phyloP scores from a whole-genome alignment of 2,113 vertebrate species.

The Oxyura jamaicensis region DNA sequence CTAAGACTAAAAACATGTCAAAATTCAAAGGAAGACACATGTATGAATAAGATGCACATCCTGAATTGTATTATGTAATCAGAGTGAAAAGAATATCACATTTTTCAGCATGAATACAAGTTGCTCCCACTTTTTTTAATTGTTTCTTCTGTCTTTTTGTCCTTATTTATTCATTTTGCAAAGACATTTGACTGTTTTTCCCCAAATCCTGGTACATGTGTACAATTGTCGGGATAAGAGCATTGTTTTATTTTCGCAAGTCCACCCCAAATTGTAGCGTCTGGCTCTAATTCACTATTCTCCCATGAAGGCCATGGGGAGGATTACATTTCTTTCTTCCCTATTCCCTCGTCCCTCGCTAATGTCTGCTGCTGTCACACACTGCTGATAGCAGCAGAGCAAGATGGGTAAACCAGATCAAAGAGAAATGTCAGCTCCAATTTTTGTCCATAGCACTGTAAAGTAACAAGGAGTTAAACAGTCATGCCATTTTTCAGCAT shows the following conservation, averaged over 20 bases:
- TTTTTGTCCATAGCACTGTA: conserved; percentile 54
- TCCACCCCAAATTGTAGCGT: neutral
- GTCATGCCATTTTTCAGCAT: conserved; percentile 49
- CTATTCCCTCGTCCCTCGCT: conserved; percentile 41
- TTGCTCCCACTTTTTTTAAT: neutral
- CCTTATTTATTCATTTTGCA: neutral
- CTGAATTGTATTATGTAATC: neutral
- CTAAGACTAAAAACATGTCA: neutral
- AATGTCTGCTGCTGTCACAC: conserved; percentile 63
- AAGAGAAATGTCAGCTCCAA: conserved; percentile 65
- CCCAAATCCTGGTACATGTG: neutral
- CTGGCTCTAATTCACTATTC: conserved; percentile 47
- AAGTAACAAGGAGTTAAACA: conserved; percentile 57
- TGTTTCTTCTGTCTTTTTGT: neutral
- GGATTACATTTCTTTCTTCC: conserved; percentile 55
- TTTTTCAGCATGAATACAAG: neutral
- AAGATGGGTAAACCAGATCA: conserved; percentile 66
- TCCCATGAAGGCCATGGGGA: conserved; percentile 34
- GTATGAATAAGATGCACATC: neutral
- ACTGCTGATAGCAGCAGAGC: conserved; percentile 44
- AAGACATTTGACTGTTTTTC: neutral
- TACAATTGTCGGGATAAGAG: neutral
- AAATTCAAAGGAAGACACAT: neutral
- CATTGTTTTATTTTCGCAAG: neutral
- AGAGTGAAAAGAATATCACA: neutral